These are phyloP conservation scores for Bergia sp. DNA, from an alignment of 92 coral and sea anemone genomes.

Conservation along the genomic window DNA sequence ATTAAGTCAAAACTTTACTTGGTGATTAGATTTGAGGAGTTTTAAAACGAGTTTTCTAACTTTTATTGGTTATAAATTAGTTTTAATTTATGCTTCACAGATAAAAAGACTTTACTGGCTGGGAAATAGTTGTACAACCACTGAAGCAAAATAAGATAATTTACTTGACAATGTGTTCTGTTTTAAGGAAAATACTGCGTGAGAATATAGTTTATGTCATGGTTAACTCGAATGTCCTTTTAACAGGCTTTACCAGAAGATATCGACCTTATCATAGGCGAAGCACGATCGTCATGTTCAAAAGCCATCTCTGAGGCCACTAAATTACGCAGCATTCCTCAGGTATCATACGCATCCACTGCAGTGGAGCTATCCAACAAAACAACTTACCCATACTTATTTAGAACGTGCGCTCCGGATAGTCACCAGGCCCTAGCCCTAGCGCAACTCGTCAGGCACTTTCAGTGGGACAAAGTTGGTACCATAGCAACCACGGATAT, in stretches of 20 bases:
- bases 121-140: too few relatives aligned
- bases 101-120: too few relatives aligned
- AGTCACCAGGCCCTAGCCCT: slow-evolving; percentile 85
- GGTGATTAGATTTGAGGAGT: too few relatives aligned
- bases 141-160: too few relatives aligned
- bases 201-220: too few relatives aligned
- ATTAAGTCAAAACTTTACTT: too few relatives aligned
- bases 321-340: slow-evolving; percentile 79
- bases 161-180: too few relatives aligned
- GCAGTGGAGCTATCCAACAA: slow-evolving; percentile 86
- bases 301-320: slow-evolving; percentile 92
- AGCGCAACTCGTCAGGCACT: slow-evolving; percentile 75
- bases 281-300: slow-evolving; percentile 93
- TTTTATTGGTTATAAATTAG: too few relatives aligned
- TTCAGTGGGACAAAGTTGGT: slow-evolving; percentile 83
- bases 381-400: slow-evolving; percentile 81
- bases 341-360: slow-evolving; percentile 97
- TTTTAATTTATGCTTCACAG: too few relatives aligned
- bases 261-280: slow-evolving; percentile 92
- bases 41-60: too few relatives aligned
- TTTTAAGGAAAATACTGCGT: too few relatives aligned
- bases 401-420: slow-evolving; percentile 96
- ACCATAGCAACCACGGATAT: slow-evolving; percentile 87
- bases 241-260: slow-evolving; percentile 82
- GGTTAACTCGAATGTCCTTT: background rate